phyloP scores from a whole-genome alignment of 2,888 invertebrate genomes.

The Standfussiana lucernea region DNA sequence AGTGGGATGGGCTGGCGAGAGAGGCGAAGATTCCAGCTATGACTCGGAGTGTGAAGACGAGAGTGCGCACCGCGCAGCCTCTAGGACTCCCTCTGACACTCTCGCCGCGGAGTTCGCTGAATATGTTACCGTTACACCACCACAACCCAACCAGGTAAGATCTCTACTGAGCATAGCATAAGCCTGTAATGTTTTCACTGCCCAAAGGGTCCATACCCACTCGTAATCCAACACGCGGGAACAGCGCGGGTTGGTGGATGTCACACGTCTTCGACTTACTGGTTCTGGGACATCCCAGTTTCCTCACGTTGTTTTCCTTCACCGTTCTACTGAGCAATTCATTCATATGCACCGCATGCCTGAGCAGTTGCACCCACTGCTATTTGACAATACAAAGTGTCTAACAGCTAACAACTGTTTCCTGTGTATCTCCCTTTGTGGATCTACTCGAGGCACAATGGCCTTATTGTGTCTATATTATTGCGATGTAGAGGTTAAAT shows the following conservation, averaged over 20 bases:
- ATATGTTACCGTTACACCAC: slow-evolving; percentile 92
- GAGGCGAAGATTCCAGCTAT: slow-evolving; percentile 95
- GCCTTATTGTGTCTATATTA: slow-evolving; percentile 20
- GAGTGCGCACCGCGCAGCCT: slow-evolving; percentile 93
- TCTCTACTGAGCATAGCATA: slow-evolving; percentile 4
- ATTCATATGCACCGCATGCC: slow-evolving; percentile 28
- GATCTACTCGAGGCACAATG: slow-evolving; percentile 25
- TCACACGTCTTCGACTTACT: neutral
- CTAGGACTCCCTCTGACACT: slow-evolving; percentile 95
- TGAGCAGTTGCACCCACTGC: slow-evolving; percentile 14
- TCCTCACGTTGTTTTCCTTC: slow-evolving; percentile 25
- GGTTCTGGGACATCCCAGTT: slow-evolving; percentile 14
- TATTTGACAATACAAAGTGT: slow-evolving; percentile 37
- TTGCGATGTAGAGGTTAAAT: slow-evolving; percentile 17
- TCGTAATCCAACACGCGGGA: neutral
- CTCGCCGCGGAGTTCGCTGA: slow-evolving; percentile 96
- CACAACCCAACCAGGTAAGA: slow-evolving; percentile 83
- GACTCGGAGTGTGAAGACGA: slow-evolving; percentile 95
- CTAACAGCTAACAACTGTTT: slow-evolving; percentile 44
- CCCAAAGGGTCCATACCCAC: too few relatives aligned
- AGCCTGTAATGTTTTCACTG: neutral
- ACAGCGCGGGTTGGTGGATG: neutral
- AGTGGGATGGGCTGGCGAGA: slow-evolving; percentile 90
- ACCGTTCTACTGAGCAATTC: slow-evolving; percentile 9
- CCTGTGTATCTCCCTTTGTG: slow-evolving; percentile 32